Base-by-base conservation (phyloP, 2,888 invertebrate genomes). In the Aspidapion aeneum region DNA sequence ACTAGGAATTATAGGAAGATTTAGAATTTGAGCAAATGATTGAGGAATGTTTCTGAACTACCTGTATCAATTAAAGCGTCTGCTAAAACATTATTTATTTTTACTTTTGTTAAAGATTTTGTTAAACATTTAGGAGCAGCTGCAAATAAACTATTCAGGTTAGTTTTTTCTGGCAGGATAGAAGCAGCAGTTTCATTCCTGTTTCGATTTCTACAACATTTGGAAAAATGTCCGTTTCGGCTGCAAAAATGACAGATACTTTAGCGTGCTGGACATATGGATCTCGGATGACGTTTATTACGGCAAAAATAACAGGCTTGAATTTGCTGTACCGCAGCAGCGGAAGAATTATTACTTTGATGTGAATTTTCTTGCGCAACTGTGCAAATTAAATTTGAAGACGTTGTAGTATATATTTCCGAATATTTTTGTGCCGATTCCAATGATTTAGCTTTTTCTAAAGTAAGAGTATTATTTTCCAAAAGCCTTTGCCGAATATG, bases 11-110 rank as follows among this genome's bases (percentile, higher is more conserved):
- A n/a, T n/a, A n/a, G n/a, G n/a, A n/a, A n/a, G n/a, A n/a, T n/a
- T n/a, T n/a, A 20, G 16, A n/a, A n/a, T n/a, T n/a, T n/a, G n/a
- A n/a, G n/a, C n/a, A n/a, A n/a, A n/a, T n/a, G n/a, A n/a, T n/a
- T n/a, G n/a, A n/a, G 21, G 22, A n/a, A 56, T 1, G 21, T 20
- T 3, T 56, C 18, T 19, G 35, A 57, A 17, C 57, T 48, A 18
- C 57, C 57, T 2, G 57, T 57, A 50, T 57, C 48, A 20, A 57
- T n/a, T n/a, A n/a, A n/a, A n/a, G n/a, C n/a, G n/a, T n/a, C n/a
- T n/a, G n/a, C n/a, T n/a, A n/a, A 35, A 35, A 35, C 35, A 35
- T 35, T 35, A 35, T 35, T 35, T 35, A 35, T 35, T 3, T 35
- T 35, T 7, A 35, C 35, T 35, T 35, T 35, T 12, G 35, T 35